A percentile compares a stretch with the other conserved stretches of the same genome.
phyloP scores from a whole-genome alignment of 2,888 invertebrate genomes.

The Coelinius sp. region DNA sequence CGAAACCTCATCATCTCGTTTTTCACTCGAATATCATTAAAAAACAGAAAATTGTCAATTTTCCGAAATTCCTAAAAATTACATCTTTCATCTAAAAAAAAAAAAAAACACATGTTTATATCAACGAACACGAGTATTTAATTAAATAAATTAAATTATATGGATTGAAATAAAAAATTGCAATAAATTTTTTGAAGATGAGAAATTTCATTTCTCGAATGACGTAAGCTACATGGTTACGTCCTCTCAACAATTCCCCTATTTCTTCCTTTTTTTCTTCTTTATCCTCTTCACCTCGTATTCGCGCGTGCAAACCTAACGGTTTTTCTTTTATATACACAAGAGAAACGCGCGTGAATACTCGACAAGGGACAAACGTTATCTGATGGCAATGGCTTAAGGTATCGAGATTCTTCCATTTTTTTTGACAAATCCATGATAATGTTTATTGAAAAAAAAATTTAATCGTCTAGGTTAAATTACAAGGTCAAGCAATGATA shows the following conservation, averaged over 20 bases:
- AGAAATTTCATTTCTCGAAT: conserved; percentile 27
- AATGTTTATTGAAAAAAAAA: too few species aligned
- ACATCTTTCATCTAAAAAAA: too few species aligned
- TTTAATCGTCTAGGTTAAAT: too few species aligned
- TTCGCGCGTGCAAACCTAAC: conserved; percentile 57
- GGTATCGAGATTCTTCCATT: background rate
- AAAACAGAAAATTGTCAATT: too few species aligned
- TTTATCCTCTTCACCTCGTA: conserved; percentile 9
- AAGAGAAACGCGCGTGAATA: conserved; percentile 32
- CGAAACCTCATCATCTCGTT: conserved; percentile 6
- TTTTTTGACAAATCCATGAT: too few species aligned
- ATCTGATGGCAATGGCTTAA: background rate
- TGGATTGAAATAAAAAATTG: background rate
- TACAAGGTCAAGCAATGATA: too few species aligned
- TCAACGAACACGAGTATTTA: too few species aligned
- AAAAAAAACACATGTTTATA: too few species aligned
- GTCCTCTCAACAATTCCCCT: conserved; percentile 35
- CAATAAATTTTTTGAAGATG: background rate
- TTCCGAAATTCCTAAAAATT: too few species aligned
- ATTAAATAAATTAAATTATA: too few species aligned
- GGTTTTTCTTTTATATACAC: conserved; percentile 52
- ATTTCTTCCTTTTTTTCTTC: conserved; percentile 34
- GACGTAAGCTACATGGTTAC: conserved; percentile 13
- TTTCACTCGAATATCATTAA: conserved; percentile 8
- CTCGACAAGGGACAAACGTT: conserved; percentile 28